Evolutionary conservation across 2,113 vertebrate species (phyloP), one percentile per base, ranked within the genome.

Genomic region (Jacana jacana): DNA sequence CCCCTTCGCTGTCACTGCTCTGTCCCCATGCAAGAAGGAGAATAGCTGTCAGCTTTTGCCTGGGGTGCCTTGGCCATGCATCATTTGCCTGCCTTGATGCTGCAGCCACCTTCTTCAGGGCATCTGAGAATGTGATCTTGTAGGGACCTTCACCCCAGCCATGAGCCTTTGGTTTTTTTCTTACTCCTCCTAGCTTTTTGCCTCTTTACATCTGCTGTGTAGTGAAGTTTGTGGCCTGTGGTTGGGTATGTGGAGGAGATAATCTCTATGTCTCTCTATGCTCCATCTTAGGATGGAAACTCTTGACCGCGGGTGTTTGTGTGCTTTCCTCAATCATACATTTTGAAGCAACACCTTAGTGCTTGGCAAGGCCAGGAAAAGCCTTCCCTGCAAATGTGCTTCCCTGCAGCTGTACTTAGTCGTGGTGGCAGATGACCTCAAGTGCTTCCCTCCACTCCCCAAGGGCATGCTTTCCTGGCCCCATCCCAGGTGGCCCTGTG

Each of bases 381-480:
- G 7, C 30, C 39, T 52, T 65, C 22, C 51, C 64, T 65, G 23
- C 42, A 40, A 20, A 44, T 16, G 11, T 57, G 22, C 49, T 71
- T 72, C 37, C 19, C 65, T 58, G 42, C 30, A 24, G 46, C 18
- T 48, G 25, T 25, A 54, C 31, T 68, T 9, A 11, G 52, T 27
- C 7, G 8, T 24, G 63, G 24, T 35, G 48, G 49, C 37, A 40
- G 72, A 24, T 30, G 52, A 37, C 12, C 13, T 22, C 51, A 51
- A 51, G 54, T 4, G 5, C 13, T 58, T 27, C 22, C 9, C 17
- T 72, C 27, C 42, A 51, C 33, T 81, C 9, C 4, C 17, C 17
- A 9, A 9, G 20, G 0, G 3, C 3, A 0, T 40, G 11, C 17
- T 20, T 55, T 17, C 39, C 61, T 4, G 1, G 33, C 37, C 33